Conservation (phyloP, 2,797 vertebrate genomes). For the Trematomus bernacchii region DNA sequence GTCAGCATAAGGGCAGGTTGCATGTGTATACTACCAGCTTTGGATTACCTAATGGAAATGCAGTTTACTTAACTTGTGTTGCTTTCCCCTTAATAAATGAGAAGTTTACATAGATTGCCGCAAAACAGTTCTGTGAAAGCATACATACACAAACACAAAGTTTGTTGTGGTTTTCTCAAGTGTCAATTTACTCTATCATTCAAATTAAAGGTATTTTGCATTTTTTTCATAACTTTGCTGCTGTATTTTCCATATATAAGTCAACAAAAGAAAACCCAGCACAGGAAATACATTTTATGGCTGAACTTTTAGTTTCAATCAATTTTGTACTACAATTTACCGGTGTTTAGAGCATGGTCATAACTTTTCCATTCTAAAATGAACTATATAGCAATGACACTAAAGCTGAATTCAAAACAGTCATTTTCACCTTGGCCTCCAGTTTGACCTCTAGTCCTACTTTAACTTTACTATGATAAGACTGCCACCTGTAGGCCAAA, state of each 20-base stretch:
- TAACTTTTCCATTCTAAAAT: background rate
- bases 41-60: conserved; percentile 22
- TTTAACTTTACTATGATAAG: conserved; percentile 37
- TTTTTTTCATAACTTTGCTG: background rate
- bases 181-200: background rate
- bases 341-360: background rate
- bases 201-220: background rate
- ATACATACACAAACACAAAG: background rate
- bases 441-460: conserved; percentile 37
- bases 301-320: background rate
- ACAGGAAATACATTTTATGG: background rate
- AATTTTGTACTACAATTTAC: background rate
- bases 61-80: background rate
- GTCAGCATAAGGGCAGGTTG: background rate
- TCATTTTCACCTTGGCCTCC: conserved; percentile 24
- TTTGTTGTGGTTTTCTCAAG: background rate
- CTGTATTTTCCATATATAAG: background rate
- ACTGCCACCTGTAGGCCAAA: conserved; percentile 74
- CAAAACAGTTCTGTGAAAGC: background rate
- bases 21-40: conserved; percentile 6
- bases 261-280: background rate
- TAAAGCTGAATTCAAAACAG: background rate
- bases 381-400: background rate
- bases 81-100: background rate
- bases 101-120: background rate